A percentile compares a stretch with the other conserved stretches of the same genome.
phyloP scores from a whole-genome alignment of 2,797 vertebrate genomes.

The Glyptemys insculpta region DNA sequence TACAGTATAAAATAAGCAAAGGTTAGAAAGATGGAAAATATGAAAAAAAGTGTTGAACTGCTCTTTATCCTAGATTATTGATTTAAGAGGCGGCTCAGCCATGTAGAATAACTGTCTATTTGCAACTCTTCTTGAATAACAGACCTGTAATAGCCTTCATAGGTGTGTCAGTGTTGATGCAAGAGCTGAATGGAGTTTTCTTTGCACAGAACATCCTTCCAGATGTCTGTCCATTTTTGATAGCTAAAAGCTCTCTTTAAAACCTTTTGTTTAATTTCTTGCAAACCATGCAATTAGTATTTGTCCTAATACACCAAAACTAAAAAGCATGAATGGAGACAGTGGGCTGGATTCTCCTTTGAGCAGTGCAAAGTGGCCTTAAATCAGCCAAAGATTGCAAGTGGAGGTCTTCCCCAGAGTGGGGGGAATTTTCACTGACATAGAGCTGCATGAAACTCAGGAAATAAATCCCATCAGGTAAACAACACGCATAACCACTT shows the following conservation, averaged over 20 bases:
- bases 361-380: not conserved
- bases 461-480: not conserved
- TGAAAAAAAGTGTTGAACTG: not conserved
- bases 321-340: fast-evolving
- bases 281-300: not conserved
- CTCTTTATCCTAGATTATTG: not conserved
- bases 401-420: not conserved
- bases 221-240: too few species aligned
- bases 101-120: not conserved
- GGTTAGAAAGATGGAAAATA: not conserved
- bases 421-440: not conserved
- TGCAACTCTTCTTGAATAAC: not conserved
- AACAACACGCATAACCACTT: not conserved
- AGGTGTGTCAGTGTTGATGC: not conserved
- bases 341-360: not conserved
- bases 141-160: fast-evolving
- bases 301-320: not conserved
- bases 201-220: too few species aligned
- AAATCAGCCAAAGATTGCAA: not conserved
- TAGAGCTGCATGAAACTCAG: not conserved
- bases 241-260: too few species aligned
- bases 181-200: too few species aligned
- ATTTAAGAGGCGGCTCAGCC: fast-evolving
- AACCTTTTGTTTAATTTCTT: fast-evolving
- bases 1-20: not conserved